Base-by-base conservation (phyloP, 2,888 invertebrate genomes). In the Tineola bisselliella region DNA sequence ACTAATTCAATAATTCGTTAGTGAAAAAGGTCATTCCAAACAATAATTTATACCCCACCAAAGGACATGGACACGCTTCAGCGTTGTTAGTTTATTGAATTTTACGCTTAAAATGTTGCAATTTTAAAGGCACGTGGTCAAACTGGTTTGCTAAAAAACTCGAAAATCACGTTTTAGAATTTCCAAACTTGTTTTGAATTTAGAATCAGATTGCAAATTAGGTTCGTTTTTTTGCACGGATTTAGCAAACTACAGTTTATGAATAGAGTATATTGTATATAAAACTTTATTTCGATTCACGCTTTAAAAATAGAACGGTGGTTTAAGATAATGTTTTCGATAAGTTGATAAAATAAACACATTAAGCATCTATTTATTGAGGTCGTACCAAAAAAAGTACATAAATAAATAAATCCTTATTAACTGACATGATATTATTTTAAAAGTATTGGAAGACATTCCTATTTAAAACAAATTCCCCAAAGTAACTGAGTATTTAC, bases 1-100 rank as follows among this genome's bases (percentile, higher is more conserved):
- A 69, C 72, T 77, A 76, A 84, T 84, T 81, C 77, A 79, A 77
- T 78, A 77, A 79, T 81, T 76, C 78, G 76, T 71, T 75, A 79
- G 81, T 80, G 76, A 65, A 66, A 68, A 69, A 74, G 81, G 82
- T 82, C 83, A 82, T 76, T 81, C 75, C 79, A 70, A 69, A 79
- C 82, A 81, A 83, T 81, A 68, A 19, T 10, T 10, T 15, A 19
- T 52, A 25, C 25, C 25, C 25, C 25, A 25, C 25, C 25, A 6
- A 25, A 4, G 25, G 25, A 25, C 25, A 59, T 59, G 59, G 59
- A 17, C 52, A 52, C 52, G 52, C 18, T 52, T 17, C 57, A 31
- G 38, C 13, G 38, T 59, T 59, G 25, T 38, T 17, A 38, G 6
- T 38, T 59, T 33, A 59, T 43, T 43, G 8, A 59, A 19, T 59